Evolutionary conservation across 2,797 vertebrate species (phyloP).

Genomic region (Pygocentrus nattereri): DNA sequence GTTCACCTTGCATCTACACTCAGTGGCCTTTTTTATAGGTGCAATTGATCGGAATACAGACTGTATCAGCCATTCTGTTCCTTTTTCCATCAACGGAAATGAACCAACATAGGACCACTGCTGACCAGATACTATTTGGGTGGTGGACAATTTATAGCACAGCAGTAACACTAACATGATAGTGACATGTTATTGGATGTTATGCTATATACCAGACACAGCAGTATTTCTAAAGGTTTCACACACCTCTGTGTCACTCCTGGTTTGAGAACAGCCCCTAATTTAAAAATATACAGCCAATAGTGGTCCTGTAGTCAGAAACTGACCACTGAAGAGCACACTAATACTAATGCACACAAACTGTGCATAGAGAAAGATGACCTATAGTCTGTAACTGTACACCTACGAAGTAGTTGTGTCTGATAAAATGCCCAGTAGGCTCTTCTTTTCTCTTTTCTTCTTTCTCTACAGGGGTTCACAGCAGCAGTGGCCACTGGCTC

Average conservation of each 20-base stretch:
- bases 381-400: background rate
- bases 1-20: too few species aligned
- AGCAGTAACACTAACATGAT: too few species aligned
- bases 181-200: background rate
- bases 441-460: background rate
- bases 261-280: background rate
- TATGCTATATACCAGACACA: background rate
- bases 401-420: background rate
- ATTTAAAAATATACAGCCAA: background rate
- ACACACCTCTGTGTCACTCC: background rate
- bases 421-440: background rate
- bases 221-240: background rate
- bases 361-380: background rate
- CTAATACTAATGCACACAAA: too few species aligned
- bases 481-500: slow-evolving; percentile 76
- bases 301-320: background rate
- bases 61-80: too few species aligned
- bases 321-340: background rate
- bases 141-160: too few species aligned
- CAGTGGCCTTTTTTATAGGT: too few species aligned
- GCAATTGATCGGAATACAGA: too few species aligned
- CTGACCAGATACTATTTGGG: too few species aligned
- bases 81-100: too few species aligned
- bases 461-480: slow-evolving; percentile 71
- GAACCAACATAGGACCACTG: too few species aligned